phyloP scores from a whole-genome alignment of 2,888 invertebrate genomes.

The Drosophila siamana region DNA sequence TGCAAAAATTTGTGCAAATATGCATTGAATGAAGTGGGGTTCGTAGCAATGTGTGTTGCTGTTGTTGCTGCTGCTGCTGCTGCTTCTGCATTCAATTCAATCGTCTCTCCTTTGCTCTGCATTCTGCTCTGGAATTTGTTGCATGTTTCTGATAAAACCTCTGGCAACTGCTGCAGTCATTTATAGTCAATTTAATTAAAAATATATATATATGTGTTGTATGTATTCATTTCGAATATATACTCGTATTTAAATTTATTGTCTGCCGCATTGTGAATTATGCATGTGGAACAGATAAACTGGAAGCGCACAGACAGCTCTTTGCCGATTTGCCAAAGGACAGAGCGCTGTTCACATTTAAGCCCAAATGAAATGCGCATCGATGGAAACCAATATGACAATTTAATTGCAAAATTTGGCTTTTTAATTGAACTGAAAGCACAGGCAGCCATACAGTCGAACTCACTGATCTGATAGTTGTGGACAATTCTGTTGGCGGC shows the following conservation, averaged over 20 bases:
- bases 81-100: conserved; percentile 11
- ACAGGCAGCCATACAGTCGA: background rate
- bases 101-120: background rate
- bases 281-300: conserved; percentile 29
- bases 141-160: conserved; percentile 53
- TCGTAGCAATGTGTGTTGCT: background rate
- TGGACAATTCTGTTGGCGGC: too few species aligned
- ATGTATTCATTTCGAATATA: conserved; percentile 15
- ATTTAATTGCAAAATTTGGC: conserved; percentile 19
- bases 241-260: conserved; percentile 17
- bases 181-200: conserved; percentile 54
- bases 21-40: conserved; percentile 26
- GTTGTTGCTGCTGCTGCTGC: too few species aligned
- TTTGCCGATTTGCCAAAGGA: background rate
- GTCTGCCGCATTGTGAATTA: conserved; percentile 27
- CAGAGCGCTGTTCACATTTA: background rate
- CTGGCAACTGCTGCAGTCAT: conserved; percentile 24
- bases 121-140: conserved; percentile 40
- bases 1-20: conserved; percentile 18
- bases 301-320: background rate
- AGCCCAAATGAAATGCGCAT: conserved; percentile 1
- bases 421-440: conserved; percentile 4
- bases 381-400: background rate
- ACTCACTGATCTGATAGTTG: background rate
- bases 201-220: conserved; percentile 21